phyloP scores from a whole-genome alignment of 2,888 invertebrate species.

The Pantelozetes paolii region DNA sequence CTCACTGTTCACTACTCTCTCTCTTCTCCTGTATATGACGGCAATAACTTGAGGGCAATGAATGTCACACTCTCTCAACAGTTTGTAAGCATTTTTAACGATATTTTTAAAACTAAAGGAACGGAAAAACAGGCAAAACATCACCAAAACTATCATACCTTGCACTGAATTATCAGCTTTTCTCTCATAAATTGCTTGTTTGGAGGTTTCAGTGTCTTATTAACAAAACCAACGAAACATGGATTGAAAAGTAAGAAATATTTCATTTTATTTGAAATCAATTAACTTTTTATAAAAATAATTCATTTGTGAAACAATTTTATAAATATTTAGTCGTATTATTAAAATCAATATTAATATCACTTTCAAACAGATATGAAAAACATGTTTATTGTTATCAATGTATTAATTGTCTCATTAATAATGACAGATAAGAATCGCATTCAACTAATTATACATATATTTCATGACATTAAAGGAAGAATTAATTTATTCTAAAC shows the following conservation, averaged over 20 bases:
- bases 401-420: too few species aligned
- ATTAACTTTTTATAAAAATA: not conserved
- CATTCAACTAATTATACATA: too few species aligned
- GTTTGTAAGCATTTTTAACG: slow-evolving; percentile 34
- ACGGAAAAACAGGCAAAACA: not conserved
- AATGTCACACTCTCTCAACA: slow-evolving; percentile 36
- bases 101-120: slow-evolving; percentile 21
- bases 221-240: not conserved
- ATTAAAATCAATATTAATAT: too few species aligned
- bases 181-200: too few species aligned
- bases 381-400: not conserved
- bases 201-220: not conserved
- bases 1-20: not conserved
- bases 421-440: too few species aligned
- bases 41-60: slow-evolving; percentile 35
- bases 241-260: not conserved
- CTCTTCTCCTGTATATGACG: not conserved
- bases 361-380: too few species aligned
- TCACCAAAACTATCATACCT: not conserved
- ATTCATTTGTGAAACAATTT: not conserved
- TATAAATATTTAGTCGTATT: too few species aligned
- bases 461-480: too few species aligned
- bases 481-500: too few species aligned
- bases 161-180: not conserved
- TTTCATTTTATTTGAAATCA: not conserved